phyloP scores from a whole-genome alignment of 2,113 vertebrate species.

The Herpetotheres cachinnans region DNA sequence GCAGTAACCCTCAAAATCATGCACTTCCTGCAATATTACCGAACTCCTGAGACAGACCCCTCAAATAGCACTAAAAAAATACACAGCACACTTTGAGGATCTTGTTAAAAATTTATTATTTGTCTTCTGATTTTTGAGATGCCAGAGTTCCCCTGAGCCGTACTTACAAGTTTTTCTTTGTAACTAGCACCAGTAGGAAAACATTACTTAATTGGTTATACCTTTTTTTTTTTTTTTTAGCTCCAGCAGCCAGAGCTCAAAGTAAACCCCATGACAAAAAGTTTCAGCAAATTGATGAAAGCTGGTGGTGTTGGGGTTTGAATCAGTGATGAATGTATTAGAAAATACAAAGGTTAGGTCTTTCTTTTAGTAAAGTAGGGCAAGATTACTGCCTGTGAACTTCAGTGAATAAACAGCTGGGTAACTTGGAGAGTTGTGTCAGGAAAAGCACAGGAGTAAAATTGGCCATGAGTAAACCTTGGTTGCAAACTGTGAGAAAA shows the following conservation, averaged over 20 bases:
- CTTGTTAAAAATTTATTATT: not conserved
- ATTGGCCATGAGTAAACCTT: not conserved
- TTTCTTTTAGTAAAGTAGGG: not conserved
- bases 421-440: not conserved
- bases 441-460: not conserved
- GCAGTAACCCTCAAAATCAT: not conserved
- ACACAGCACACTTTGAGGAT: not conserved
- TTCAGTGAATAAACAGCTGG: not conserved
- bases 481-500: not conserved
- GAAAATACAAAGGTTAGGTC: not conserved
- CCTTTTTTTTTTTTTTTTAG: not conserved
- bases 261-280: not conserved
- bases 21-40: not conserved
- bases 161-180: not conserved
- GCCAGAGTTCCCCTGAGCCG: not conserved
- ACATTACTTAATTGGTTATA: not conserved
- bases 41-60: not conserved
- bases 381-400: not conserved
- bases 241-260: not conserved
- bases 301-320: not conserved
- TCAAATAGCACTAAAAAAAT: not conserved
- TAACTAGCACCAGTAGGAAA: not conserved
- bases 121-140: not conserved
- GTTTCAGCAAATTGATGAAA: not conserved
- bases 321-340: not conserved